Evolutionary conservation across 2,113 vertebrate genomes (phyloP).

Genomic region (Emydocephalus ijimae): DNA sequence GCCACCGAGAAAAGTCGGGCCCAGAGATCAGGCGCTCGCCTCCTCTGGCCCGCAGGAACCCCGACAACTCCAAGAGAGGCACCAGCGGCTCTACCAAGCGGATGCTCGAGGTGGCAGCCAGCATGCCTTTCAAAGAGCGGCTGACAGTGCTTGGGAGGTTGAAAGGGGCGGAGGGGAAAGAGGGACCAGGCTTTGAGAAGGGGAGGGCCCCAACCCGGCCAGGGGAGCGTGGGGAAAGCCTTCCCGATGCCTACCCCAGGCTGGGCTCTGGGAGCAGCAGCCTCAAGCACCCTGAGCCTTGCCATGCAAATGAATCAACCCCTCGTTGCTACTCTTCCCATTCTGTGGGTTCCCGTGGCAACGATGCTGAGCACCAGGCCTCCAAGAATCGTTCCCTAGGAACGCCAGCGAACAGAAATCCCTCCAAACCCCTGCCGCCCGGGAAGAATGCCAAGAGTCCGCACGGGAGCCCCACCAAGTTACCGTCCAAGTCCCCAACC

Average conservation of each 20-base stretch:
- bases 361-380: constrained; percentile 56
- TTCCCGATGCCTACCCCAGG: constrained; percentile 28
- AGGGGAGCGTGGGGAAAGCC: constrained; percentile 45
- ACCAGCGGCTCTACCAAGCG: constrained; percentile 68
- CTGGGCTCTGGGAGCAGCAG: constrained; percentile 57
- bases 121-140: constrained; percentile 11
- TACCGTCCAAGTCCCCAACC: constrained; percentile 85
- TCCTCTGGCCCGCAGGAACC: constrained; percentile 54
- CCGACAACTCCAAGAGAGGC: constrained; percentile 77
- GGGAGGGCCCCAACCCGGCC: constrained; percentile 17
- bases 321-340: constrained; percentile 68
- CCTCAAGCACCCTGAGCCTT: constrained; percentile 74
- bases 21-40: constrained; percentile 36
- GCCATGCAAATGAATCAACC: constrained; percentile 62
- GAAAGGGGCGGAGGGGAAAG: constrained; percentile 39
- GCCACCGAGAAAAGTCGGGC: constrained; percentile 38
- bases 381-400: constrained; percentile 73
- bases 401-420: constrained; percentile 73
- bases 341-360: constrained; percentile 71
- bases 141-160: constrained; percentile 44
- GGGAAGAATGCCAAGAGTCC: constrained; percentile 75
- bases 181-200: not conserved
- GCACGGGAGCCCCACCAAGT: constrained; percentile 84
- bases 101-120: constrained; percentile 25
- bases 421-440: constrained; percentile 71